Conservation (phyloP, 1,140 invertebrate genomes). For the Lordiphosa clarofinis region DNA sequence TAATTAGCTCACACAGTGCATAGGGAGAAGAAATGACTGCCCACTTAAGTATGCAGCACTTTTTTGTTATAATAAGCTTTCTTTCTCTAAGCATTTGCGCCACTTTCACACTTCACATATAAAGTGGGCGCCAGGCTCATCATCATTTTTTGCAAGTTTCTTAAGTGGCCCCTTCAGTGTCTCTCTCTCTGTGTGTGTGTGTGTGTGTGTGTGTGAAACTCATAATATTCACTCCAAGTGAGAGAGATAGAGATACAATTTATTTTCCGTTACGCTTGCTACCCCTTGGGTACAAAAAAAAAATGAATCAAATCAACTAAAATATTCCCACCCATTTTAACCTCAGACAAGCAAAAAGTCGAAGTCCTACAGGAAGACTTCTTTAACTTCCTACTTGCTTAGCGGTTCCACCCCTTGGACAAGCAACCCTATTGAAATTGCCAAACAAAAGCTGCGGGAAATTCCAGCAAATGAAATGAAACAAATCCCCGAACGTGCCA, state of each 20-base stretch:
- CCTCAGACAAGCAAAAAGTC: conserved; percentile 48
- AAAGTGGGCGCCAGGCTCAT: conserved; percentile 24
- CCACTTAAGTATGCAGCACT: conserved; percentile 48
- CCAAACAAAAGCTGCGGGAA: conserved; percentile 8
- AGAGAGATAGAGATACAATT: conserved; percentile 18
- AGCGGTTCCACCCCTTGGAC: conserved; percentile 12
- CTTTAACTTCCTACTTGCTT: conserved; percentile 13
- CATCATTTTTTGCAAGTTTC: conserved; percentile 19
- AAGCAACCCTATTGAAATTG: conserved; percentile 26
- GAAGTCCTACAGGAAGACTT: conserved; percentile 27
- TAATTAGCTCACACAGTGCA: conserved; percentile 58
- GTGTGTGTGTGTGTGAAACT: conserved; percentile 35
- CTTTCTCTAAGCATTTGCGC: conserved; percentile 26
- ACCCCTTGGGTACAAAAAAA: conserved; percentile 1
- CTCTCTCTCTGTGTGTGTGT: conserved; percentile 4
- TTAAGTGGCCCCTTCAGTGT: conserved; percentile 46
- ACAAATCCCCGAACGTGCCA: conserved; percentile 13
- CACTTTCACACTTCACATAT: conserved; percentile 49
- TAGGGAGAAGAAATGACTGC: conserved; percentile 12
- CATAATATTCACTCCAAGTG: conserved; percentile 42
- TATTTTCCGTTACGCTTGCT: conserved; percentile 27
- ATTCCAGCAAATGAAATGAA: conserved; percentile 9
- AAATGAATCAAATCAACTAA: conserved; percentile 47
- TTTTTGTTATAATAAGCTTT: conserved; percentile 43
- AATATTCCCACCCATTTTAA: conserved; percentile 78